Conservation (phyloP, 2,888 invertebrate genomes). For the Nomada ferruginata region DNA sequence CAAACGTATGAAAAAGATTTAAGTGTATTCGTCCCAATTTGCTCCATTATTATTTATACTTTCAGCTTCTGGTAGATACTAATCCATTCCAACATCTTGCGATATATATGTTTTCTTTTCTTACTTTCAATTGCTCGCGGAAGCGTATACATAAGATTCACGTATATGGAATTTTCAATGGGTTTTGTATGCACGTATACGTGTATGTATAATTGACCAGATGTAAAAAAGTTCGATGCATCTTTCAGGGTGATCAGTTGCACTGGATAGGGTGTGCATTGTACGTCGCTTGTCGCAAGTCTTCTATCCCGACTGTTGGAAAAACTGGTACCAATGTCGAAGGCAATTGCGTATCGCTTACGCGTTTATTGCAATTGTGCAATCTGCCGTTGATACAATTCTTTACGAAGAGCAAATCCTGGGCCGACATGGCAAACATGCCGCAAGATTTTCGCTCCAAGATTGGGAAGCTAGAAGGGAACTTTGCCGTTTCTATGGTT, state of each 20-base stretch:
- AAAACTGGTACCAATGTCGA: slow-evolving; percentile 89
- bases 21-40: slow-evolving; percentile 1
- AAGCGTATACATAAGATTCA: not conserved
- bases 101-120: not conserved
- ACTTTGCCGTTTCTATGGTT: slow-evolving; percentile 97
- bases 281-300: slow-evolving; percentile 94
- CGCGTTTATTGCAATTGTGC: slow-evolving; percentile 93
- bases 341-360: slow-evolving; percentile 96
- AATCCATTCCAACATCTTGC: not conserved
- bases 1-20: not conserved
- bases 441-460: slow-evolving; percentile 92
- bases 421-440: slow-evolving; percentile 97
- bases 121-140: not conserved
- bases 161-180: not conserved
- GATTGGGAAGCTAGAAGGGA: slow-evolving; percentile 93
- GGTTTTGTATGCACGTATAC: not conserved
- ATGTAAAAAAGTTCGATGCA: not conserved
- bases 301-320: slow-evolving; percentile 92
- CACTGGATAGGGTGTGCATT: slow-evolving; percentile 98
- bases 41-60: slow-evolving; percentile 3
- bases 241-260: slow-evolving; percentile 91
- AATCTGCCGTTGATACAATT: slow-evolving; percentile 97
- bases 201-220: not conserved
- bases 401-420: slow-evolving; percentile 96
- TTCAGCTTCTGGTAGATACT: not conserved